phyloP scores from a whole-genome alignment of 2,113 vertebrate species.

The Serinus canaria region DNA sequence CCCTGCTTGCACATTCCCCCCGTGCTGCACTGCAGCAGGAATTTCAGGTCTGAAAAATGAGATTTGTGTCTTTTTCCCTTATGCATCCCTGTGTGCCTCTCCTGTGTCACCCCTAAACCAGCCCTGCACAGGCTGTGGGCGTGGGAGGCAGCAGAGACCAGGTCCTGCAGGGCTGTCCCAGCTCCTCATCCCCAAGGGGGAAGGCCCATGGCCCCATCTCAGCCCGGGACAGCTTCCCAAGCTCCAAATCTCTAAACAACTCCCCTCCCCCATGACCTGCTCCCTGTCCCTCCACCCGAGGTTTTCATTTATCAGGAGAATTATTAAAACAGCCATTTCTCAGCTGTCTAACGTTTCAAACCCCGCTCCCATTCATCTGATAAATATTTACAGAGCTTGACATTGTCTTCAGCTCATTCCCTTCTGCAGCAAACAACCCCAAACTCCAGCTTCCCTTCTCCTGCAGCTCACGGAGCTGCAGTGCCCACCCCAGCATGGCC shows the following conservation, averaged over 20 bases:
- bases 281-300: neutral
- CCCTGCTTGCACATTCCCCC: neutral
- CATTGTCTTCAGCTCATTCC: conserved; percentile 74
- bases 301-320: conserved; percentile 72
- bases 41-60: neutral
- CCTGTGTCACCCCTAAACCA: neutral
- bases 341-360: conserved; percentile 76
- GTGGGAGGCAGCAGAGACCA: neutral
- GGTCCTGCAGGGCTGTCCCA: neutral
- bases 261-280: conserved; percentile 13
- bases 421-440: conserved; percentile 69
- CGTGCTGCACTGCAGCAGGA: neutral
- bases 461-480: accelerated
- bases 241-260: conserved; percentile 62
- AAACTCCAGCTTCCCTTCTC: conserved; percentile 67
- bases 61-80: neutral
- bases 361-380: conserved; percentile 71
- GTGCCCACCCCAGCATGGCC: accelerated
- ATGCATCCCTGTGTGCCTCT: neutral
- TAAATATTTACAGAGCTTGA: conserved; percentile 81
- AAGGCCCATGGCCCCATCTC: neutral
- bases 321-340: conserved; percentile 81
- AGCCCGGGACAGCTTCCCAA: neutral
- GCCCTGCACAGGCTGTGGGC: accelerated
- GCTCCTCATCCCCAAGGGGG: neutral